Evolutionary conservation across 2,888 invertebrate genomes (phyloP), one percentile per base, ranked within the genome.

Genomic region (Eupithecia centaureata): DNA sequence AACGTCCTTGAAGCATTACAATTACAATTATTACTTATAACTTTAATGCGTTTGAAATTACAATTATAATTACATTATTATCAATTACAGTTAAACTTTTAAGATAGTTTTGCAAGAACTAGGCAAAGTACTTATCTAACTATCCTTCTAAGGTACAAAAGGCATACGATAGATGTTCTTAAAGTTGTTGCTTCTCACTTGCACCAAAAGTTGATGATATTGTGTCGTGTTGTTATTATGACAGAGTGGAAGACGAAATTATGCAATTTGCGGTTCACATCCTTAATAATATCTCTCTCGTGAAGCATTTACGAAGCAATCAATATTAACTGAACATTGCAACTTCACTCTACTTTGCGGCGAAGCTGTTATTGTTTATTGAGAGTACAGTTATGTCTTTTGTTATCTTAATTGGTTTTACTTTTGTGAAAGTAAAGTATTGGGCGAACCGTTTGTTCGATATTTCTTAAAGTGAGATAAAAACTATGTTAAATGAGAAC

Each of bases 191-290:
- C 76, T 69, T 71, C 1, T 72, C 7, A 51, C 73, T 83, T 79
- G 75, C 1, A 75, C 85, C 85, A 72, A 64, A 42, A 65, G n/a
- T 38, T 68, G 71, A 63, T 79, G 81, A 84, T 82, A 86, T 85
- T 86, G 83, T 85, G 87, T 87, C 86, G 85, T 86, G 86, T 88
- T 84, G 84, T 86, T 89, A 88, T 88, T 86, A 87, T 85, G 86
- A 86, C 79, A 83, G 77, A 81, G 85, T 82, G 83, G 80, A 78
- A 81, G 80, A 77, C 83, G 82, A 82, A 85, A 90, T 91, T 90
- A 91, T 89, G 87, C 87, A 90, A 90, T 90, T 89, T 88, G 88
- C 83, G 87, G 87, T 83, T 80, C 73, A 79, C 80, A 81, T 71
- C 73, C 67, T 69, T 28, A 56, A 56, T 52, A n/a, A 70, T 63